Evolutionary conservation across 2,888 invertebrate genomes (phyloP).

Genomic region (Malthinus flaveolus): DNA sequence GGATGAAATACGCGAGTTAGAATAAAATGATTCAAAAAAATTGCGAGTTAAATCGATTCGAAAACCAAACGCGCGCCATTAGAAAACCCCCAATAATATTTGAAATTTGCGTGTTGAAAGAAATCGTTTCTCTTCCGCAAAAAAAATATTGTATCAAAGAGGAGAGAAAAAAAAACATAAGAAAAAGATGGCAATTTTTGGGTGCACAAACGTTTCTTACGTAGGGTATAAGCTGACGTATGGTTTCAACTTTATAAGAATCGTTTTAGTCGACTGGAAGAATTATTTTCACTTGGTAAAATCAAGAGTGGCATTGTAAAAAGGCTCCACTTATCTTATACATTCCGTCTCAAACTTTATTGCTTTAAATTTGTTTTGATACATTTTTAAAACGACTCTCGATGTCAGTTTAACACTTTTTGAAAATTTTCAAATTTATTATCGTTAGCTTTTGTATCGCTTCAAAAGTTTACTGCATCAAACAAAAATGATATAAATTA

Average conservation of each 20-base stretch:
- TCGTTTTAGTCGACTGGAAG: conserved; percentile 22
- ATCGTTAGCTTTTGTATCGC: no score
- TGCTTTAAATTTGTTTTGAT: conserved; percentile 15
- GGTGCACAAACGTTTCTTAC: background rate
- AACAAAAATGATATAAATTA: no score
- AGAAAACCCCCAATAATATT: conserved; percentile 8
- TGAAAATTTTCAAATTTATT: no score
- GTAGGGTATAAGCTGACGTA: conserved; percentile 9
- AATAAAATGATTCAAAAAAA: conserved; percentile 25
- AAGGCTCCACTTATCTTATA: conserved; percentile 1
- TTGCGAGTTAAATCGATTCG: conserved; percentile 23
- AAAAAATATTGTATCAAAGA: background rate
- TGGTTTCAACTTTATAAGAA: conserved; percentile 14
- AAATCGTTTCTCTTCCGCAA: background rate
- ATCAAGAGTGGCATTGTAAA: conserved; percentile 9
- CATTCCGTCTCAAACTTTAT: conserved; percentile 14
- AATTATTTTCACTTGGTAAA: conserved; percentile 20
- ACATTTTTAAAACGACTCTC: conserved; percentile 11
- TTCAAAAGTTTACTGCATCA: no score
- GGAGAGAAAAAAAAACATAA: background rate
- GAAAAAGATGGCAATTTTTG: background rate
- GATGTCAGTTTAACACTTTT: background rate
- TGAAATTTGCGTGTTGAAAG: conserved; percentile 2
- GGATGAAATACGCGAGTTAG: conserved; percentile 15
- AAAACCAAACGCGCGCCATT: conserved; percentile 22